Percentiles rank a stretch among this genome's conserved stretches.
Conservation (phyloP, 2,113 vertebrate genomes). For the Elaphurus davidianus region DNA sequence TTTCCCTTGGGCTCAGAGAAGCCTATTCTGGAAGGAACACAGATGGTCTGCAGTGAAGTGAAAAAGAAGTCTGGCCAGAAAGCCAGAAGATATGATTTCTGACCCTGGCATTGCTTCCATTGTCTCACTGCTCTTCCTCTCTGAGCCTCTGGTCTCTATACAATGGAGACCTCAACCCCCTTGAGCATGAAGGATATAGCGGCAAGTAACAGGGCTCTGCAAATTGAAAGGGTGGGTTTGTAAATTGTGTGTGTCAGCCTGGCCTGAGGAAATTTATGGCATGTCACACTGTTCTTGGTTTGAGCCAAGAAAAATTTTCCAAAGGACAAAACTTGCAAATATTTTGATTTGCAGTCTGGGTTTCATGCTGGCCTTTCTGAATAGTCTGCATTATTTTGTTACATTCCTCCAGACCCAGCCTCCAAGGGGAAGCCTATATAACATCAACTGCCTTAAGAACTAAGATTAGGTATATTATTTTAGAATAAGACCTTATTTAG, state of each 20-base stretch:
- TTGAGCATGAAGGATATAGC: background rate
- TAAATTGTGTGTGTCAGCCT: background rate
- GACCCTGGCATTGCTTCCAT: background rate
- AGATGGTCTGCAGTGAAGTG: background rate
- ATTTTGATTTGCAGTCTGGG: background rate
- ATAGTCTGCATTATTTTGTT: background rate
- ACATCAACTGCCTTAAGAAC: background rate
- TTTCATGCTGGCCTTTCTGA: background rate
- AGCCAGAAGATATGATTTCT: background rate
- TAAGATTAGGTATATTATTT: background rate
- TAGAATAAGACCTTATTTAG: slow-evolving; percentile 10
- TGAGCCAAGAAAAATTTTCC: background rate
- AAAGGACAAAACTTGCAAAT: slow-evolving; percentile 2
- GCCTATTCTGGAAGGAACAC: background rate
- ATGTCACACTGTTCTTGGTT: background rate
- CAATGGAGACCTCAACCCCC: background rate
- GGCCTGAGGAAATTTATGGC: background rate
- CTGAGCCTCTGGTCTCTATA: background rate
- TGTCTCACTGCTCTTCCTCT: background rate
- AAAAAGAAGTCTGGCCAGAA: background rate
- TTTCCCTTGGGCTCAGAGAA: background rate
- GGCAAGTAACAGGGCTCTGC: background rate
- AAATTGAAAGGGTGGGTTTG: background rate
- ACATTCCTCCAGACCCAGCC: background rate
- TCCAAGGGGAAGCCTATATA: background rate